phyloP scores from a whole-genome alignment of 2,888 invertebrate species.

The Drosophila mayaguana region DNA sequence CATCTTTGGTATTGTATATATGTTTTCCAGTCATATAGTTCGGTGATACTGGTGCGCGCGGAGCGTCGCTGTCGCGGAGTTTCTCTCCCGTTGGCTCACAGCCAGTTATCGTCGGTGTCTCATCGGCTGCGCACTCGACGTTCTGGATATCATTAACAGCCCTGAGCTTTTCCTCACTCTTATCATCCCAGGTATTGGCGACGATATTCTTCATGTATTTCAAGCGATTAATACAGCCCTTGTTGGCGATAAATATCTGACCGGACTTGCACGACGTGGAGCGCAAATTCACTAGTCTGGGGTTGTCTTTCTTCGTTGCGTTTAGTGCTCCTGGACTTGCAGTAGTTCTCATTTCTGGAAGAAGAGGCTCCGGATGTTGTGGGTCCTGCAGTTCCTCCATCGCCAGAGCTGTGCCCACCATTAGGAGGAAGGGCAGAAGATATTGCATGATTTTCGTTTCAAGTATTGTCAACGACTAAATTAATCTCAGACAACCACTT shows the following conservation, averaged over 20 bases:
- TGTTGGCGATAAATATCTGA: conserved; percentile 29
- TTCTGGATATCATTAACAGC: accelerated
- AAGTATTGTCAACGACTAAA: neutral
- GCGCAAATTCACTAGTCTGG: neutral
- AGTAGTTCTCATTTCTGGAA: neutral
- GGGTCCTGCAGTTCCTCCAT: neutral
- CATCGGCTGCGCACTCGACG: neutral
- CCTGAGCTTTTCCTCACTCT: neutral
- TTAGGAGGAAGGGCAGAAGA: neutral
- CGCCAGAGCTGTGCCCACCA: neutral
- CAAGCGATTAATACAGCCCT: conserved; percentile 42
- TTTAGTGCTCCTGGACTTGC: too few species aligned
- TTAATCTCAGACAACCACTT: neutral
- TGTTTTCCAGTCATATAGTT: conserved; percentile 16
- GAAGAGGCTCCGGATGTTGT: neutral
- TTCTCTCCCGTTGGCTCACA: conserved; percentile 6
- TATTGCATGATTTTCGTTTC: neutral
- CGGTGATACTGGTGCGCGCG: neutral
- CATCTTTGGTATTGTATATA: conserved; percentile 8
- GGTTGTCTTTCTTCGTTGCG: neutral
- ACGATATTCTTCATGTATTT: conserved; percentile 9
- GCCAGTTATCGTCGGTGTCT: conserved; percentile 16
- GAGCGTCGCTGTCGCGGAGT: neutral
- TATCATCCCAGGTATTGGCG: conserved; percentile 15
- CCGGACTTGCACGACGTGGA: conserved; percentile 13